Percentiles rank a stretch among this genome's conserved stretches.
These are phyloP conservation scores for Platycheirus albimanus DNA, from an alignment of 2,888 invertebrate species.

Conservation along the genomic window DNA sequence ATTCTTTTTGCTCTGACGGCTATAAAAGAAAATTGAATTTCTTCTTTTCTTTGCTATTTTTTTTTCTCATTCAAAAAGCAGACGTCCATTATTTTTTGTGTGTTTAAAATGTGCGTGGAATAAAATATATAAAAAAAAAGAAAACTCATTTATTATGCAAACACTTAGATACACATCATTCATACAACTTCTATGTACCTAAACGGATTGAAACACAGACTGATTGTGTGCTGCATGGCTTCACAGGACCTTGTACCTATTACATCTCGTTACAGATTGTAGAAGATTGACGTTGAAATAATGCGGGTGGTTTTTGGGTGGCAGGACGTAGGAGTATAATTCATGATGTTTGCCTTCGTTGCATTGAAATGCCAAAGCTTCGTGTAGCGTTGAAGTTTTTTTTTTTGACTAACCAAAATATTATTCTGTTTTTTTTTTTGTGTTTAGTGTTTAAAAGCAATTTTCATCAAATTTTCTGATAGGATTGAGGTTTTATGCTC, in stretches of 20 bases:
- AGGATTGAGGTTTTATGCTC: not conserved
- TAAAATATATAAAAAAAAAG: not conserved
- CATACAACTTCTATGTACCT: too few species aligned
- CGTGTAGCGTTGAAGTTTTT: not conserved
- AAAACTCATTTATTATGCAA: constrained; percentile 16
- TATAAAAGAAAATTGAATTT: too few species aligned
- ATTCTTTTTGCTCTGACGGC: too few species aligned
- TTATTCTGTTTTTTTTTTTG: too few species aligned
- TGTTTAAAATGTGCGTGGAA: constrained; percentile 2
- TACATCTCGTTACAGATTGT: not conserved
- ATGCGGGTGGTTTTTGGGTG: not conserved
- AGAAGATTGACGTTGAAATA: not conserved
- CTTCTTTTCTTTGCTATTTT: too few species aligned
- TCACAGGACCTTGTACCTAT: not conserved
- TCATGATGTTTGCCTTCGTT: not conserved
- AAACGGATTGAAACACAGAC: not conserved
- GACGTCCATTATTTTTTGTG: too few species aligned
- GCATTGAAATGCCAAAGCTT: not conserved
- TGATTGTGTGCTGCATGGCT: constrained; percentile 5
- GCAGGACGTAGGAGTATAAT: too few species aligned
- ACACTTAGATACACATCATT: not conserved
- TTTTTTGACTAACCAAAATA: not conserved
- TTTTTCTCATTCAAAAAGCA: too few species aligned
- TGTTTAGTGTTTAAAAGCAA: not conserved
- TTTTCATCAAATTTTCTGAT: constrained; percentile 13